Base-by-base conservation (phyloP, 1,140 invertebrate genomes). In the Neodiprion pinetum region DNA sequence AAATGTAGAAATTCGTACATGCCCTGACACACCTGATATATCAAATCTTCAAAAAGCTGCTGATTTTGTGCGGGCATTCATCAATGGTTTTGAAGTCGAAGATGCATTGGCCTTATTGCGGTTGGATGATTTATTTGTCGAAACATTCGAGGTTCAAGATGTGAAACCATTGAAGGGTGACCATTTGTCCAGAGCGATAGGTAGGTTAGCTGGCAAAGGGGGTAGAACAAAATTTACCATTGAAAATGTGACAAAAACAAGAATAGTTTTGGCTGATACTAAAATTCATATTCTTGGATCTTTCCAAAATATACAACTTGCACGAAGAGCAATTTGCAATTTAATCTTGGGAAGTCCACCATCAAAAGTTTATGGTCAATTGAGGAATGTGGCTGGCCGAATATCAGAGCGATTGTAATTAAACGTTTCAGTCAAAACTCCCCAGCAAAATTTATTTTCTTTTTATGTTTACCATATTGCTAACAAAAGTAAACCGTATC, bases 261-360 rank as follows among this genome's bases (percentile, higher is more conserved):
- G 99, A 88, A 99, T 99, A 82, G 96, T 99, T 23, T 87, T 99
- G 72, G 98, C 98, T 66, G 98, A 99, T 84, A 93, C 92, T 75
- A 99, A 98, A 92, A 96, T 99, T 78, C 98, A 99, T 86, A 96
- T 99, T 74, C 90, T 99, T 67, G 99, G 99, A 61, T 98, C 98
- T 77, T 99, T 94, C 88, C 96, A 99, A 89, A 99, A 99, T 87
- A 99, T 99, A 77, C 95, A 97, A 80, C 85, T 98, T 73, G 99
- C 98, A 0, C 93, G 97, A 84, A 92, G 97, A 84, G 96, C 98
- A n/a, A 93, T 99, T 80, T 99, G 97, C 90, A 98, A 98, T 88
- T 90, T 99, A 28, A 99, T 99, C 84, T 90, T 99, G 79, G 99
- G 99, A 79, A 97, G 94, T 80, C 97, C 96, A 66, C 97, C 97